A percentile compares a stretch with the other conserved stretches of the same genome.
Evolutionary conservation across 1,140 invertebrate genomes (phyloP).

Genomic region (Wiebesia pumilae): DNA sequence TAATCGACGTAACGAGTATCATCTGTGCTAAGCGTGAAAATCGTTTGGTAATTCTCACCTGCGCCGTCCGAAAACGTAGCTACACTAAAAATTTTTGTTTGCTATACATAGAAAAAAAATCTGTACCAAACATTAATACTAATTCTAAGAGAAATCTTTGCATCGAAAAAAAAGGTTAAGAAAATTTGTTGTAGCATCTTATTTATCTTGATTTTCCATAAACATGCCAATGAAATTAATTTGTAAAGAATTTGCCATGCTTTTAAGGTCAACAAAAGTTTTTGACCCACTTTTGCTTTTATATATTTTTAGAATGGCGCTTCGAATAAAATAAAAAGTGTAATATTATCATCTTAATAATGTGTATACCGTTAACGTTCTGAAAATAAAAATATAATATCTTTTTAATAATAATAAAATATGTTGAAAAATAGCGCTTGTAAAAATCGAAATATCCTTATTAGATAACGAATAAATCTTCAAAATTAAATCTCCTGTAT

Average conservation of each 20-base stretch:
- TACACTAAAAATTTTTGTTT: background rate
- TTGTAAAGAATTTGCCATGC: conserved; percentile 7
- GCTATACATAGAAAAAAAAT: background rate
- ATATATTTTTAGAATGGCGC: conserved; percentile 14
- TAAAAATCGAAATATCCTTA: no score
- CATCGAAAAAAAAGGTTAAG: no score
- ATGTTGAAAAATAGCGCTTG: no score
- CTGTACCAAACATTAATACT: no score
- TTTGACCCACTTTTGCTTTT: background rate
- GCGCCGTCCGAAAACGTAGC: background rate
- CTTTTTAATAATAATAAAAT: no score
- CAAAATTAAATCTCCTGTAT: no score
- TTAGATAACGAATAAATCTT: no score
- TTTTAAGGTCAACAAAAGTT: background rate
- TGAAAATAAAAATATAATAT: no score
- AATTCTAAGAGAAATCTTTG: no score
- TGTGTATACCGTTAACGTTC: no score
- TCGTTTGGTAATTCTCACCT: conserved; percentile 17
- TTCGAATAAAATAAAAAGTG: background rate
- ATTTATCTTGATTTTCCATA: background rate
- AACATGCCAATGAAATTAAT: background rate
- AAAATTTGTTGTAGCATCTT: background rate
- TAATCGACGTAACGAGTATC: background rate
- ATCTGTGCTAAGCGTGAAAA: conserved; percentile 20
- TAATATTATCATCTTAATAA: no score